Evolutionary conservation across 2,113 vertebrate species (phyloP).

Genomic region (Prolemur simus): DNA sequence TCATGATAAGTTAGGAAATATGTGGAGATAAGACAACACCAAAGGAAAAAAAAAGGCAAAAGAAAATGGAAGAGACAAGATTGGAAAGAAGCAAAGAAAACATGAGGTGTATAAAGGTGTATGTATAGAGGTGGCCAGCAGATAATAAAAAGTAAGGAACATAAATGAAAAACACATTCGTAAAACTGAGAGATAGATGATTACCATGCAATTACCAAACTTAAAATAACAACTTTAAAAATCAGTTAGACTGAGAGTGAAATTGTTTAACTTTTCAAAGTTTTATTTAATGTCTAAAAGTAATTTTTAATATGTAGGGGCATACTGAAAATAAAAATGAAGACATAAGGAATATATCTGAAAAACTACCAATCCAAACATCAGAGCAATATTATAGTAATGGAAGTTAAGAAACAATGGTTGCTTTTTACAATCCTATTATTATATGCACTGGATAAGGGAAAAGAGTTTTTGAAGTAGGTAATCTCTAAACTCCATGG

Average conservation of each 20-base stretch:
- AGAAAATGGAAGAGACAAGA: neutral
- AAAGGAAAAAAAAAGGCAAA: neutral
- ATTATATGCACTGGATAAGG: neutral
- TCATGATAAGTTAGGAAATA: constrained; percentile 20
- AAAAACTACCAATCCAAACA: constrained; percentile 11
- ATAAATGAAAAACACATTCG: neutral
- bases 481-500: neutral
- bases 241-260: neutral
- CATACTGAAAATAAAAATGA: constrained; percentile 14
- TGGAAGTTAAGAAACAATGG: neutral
- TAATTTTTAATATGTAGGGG: neutral
- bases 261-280: neutral
- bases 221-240: neutral
- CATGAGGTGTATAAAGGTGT: neutral
- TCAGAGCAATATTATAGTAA: neutral
- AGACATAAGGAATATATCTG: neutral
- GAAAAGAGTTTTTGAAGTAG: neutral
- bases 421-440: neutral
- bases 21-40: neutral
- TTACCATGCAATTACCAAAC: neutral
- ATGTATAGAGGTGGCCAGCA: neutral
- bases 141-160: neutral
- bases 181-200: neutral
- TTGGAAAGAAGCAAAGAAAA: constrained; percentile 36
- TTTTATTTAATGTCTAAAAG: neutral